A percentile compares a stretch with the other conserved stretches of the same genome.
Conservation (phyloP, 2,888 invertebrate genomes). For the Coenonympha arcania region DNA sequence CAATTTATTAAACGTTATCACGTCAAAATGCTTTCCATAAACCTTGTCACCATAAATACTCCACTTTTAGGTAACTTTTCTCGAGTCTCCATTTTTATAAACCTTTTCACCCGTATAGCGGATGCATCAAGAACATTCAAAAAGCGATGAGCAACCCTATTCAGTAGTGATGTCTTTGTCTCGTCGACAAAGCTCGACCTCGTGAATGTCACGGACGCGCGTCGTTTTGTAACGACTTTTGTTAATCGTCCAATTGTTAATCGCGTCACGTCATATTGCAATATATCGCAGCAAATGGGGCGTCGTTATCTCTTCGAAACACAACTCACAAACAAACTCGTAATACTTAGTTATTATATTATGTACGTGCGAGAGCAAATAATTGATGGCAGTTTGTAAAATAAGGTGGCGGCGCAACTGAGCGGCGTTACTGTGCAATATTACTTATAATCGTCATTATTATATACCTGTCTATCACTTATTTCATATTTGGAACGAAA, state of each 20-base stretch:
- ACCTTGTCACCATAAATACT: too few relatives aligned
- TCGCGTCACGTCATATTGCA: constrained; percentile 17
- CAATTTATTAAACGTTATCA: too few relatives aligned
- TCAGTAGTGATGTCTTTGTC: constrained; percentile 7
- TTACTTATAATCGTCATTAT: too few relatives aligned
- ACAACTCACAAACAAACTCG: not conserved
- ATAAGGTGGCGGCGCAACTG: too few relatives aligned
- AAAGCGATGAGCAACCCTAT: not conserved
- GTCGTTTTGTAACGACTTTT: constrained; percentile 41
- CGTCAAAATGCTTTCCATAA: too few relatives aligned
- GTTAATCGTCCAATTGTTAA: constrained; percentile 38
- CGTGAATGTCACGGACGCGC: constrained; percentile 53
- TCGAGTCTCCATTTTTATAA: too few relatives aligned
- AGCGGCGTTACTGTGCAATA: too few relatives aligned
- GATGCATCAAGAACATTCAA: not conserved
- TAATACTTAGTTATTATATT: too few relatives aligned
- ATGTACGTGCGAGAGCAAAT: not conserved
- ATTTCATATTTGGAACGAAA: too few relatives aligned
- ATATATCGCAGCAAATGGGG: constrained; percentile 6
- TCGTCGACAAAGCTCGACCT: constrained; percentile 36
- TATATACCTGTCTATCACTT: too few relatives aligned
- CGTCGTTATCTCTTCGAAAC: not conserved
- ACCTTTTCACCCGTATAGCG: not conserved
- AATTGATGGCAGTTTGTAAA: too few relatives aligned
- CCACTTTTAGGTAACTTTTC: too few relatives aligned